Evolutionary conservation across 2,888 invertebrate genomes (phyloP), one percentile per base, ranked within the genome.

Genomic region (Thymelicus acteon): DNA sequence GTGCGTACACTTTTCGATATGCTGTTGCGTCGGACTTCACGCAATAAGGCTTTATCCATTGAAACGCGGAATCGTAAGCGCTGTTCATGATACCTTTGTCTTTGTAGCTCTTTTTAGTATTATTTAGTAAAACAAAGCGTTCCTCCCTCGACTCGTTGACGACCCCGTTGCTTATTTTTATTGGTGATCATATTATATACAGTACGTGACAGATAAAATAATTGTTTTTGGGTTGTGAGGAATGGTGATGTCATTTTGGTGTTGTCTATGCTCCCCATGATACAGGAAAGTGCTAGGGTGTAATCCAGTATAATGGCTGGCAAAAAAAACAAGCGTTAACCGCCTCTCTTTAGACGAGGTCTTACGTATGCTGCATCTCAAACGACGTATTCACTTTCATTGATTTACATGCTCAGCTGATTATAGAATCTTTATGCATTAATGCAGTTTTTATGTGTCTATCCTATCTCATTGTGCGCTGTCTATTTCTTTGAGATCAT

Each of bases 331-430:
- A 52, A 7, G 15, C 15, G 15, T 52, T 52, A 52, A 52, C 8
- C 58, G 44, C 24, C 10, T 58, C 6, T 58, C 12, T 31, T 12
- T n/a, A 58, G 7, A 7, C 47, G 7, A 7, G 6, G 57, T 6
- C 31, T 57, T 57, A 62, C 39, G 7, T 15, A 57, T 39, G n/a
- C 31, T 64, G 64, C 54, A 39, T 39, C 52, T 60, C 8, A 40
- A 64, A n/a, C n/a, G n/a, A n/a, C n/a, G 65, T 65, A 64, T 78
- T 76, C 78, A 76, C 79, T 81, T 80, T 80, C 77, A 74, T 77
- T 76, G 75, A 78, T 80, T 78, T 80, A 76, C 78, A 80, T 80
- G 77, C 74, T 67, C 64, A 73, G 72, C 72, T 75, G 73, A 60
- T 73, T 76, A 75, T 68, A 68, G 69, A 76, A 74, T 63, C 31